Base-by-base conservation (phyloP, 1,140 invertebrate species). In the Antheraea mylitta region DNA sequence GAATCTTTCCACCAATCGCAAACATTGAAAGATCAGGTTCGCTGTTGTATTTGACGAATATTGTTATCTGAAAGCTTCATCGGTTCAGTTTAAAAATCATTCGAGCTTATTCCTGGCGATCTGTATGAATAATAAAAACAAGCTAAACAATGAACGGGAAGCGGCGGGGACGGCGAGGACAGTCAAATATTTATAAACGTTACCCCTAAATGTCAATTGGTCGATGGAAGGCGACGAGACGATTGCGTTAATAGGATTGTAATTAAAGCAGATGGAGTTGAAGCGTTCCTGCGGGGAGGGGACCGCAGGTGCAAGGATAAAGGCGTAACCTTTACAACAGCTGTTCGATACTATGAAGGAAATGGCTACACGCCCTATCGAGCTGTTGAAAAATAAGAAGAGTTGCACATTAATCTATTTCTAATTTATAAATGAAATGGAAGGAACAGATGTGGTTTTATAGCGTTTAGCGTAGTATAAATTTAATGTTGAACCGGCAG, bases 251-350 rank as follows among this genome's bases (percentile, higher is more conserved):
- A 85, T 85, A 82, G 78, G 79, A 82, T 85, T 77, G 80, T 87
- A 85, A 83, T 84, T 81, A 85, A 85, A 75, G 70, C 74, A 73
- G 67, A 77, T 68, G 75, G 74, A 76, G 69, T 77, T 71, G 74
- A 72, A 75, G 73, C 74, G 77, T 75, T 75, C 80, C 69, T 72
- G 70, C 65, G 65, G 70, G 73, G 73, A 68, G 69, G 65, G 66
- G 63, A 53, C 30, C 71, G 87, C 87, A 90, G 86, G 86, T 90
- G 86, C 84, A 80, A 80, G 77, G 80, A 79, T 82, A 82, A 78
- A 77, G 86, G 84, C 81, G 85, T 87, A 83, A 84, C 82, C 82
- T 87, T 86, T 85, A 77, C 69, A 85, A 87, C 87, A 90, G 87
- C 87, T 88, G 87, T 83, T 82, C 72, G 69, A 70, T 76, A 68